Percentiles rank a stretch among this genome's conserved stretches.
These are phyloP conservation scores for Copsychus sechellarum DNA, from an alignment of 2,113 vertebrate species.

Conservation along the genomic window DNA sequence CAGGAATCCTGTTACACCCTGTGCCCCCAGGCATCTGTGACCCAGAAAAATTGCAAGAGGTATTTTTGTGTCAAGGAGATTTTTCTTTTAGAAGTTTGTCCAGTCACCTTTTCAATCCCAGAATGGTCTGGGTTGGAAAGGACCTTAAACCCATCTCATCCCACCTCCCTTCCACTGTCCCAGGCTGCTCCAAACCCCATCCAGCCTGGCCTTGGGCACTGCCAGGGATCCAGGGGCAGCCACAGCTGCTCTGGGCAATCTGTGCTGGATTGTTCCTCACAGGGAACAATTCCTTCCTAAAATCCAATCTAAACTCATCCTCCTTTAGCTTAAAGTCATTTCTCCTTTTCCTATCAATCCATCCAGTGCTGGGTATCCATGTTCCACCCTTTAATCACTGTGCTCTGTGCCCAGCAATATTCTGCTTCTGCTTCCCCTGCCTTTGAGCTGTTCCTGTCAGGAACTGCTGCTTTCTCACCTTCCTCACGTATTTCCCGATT, in stretches of 20 bases:
- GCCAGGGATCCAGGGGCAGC: background rate
- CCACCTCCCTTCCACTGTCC: background rate
- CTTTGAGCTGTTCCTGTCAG: background rate
- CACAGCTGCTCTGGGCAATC: background rate
- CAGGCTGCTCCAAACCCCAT: fast-evolving
- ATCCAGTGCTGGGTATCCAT: background rate
- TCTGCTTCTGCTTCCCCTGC: background rate
- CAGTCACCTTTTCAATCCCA: background rate
- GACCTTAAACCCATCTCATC: fast-evolving
- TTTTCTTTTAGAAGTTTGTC: background rate
- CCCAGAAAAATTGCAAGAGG: background rate
- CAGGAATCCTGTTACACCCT: background rate
- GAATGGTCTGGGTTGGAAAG: background rate
- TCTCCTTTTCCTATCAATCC: background rate
- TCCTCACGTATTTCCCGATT: background rate
- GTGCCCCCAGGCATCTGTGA: fast-evolving
- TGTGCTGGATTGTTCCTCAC: background rate
- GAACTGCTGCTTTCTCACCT: background rate
- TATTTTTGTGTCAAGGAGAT: background rate
- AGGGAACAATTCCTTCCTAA: background rate
- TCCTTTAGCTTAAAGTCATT: background rate
- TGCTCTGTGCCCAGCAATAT: background rate
- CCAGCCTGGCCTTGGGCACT: background rate
- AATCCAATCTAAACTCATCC: background rate
- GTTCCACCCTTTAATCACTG: background rate